Evolutionary conservation across 2,888 invertebrate species (phyloP).

Genomic region (Elegia similella): DNA sequence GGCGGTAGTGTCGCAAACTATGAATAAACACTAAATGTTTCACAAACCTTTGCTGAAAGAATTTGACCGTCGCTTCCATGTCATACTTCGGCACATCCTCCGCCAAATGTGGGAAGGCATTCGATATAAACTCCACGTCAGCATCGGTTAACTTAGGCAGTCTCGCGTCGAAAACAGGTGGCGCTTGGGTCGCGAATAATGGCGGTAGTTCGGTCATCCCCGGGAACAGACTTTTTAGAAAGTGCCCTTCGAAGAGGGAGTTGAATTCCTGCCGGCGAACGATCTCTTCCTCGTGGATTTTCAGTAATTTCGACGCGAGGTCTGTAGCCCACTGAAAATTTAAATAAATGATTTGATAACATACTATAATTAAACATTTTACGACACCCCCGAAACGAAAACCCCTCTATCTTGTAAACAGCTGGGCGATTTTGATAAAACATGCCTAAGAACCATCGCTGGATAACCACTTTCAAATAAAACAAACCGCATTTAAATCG

Average conservation of each 20-base stretch:
- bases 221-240: conserved; percentile 92
- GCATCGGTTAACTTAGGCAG: conserved; percentile 84
- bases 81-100: conserved; percentile 85
- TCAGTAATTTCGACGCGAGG: conserved; percentile 88
- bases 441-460: too few relatives aligned
- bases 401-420: too few relatives aligned
- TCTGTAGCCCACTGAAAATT: conserved; percentile 89
- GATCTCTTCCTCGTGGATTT: conserved; percentile 93
- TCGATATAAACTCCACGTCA: conserved; percentile 84
- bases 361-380: neutral
- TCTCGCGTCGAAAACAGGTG: conserved; percentile 87
- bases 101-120: conserved; percentile 85
- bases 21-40: conserved; percentile 44
- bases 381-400: too few relatives aligned
- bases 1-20: conserved; percentile 92
- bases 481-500: too few relatives aligned
- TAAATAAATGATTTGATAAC: neutral
- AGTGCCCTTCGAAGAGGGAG: conserved; percentile 89
- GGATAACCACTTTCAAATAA: too few relatives aligned
- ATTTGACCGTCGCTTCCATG: conserved; percentile 86
- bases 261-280: conserved; percentile 89
- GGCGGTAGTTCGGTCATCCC: conserved; percentile 94
- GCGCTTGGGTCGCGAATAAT: conserved; percentile 90
- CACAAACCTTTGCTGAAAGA: conserved; percentile 84
- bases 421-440: too few relatives aligned